Evolutionary conservation across 2,888 invertebrate species (phyloP), one percentile per base, ranked within the genome.

Genomic region (Tenthredo scrophulariae): DNA sequence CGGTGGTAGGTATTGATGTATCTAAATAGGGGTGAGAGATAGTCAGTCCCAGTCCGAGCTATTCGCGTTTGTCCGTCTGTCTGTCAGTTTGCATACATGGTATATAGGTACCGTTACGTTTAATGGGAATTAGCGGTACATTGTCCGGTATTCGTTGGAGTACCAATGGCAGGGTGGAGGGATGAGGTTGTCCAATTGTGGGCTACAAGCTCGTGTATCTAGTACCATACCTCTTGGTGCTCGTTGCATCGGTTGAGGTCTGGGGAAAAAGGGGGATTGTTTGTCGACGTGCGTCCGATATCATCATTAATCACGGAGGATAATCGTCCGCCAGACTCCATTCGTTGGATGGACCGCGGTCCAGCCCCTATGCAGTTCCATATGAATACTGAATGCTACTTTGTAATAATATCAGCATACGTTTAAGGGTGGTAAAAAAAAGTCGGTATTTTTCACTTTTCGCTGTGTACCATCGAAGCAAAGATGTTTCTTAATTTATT

Each of bases 81-180:
- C 22, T 62, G 62, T 26, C 22, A 62, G 62, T 26, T 62, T 62
- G 62, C 62, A 62, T 67, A 33, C 18, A 33, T 67, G 22, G 58
- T 26, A 62, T 26, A 62, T 13, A 22, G 62, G 13, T 13, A 62
- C 13, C 26, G 62, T 88, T 86, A 88, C 89, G 92, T 92, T 93
- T 93, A 92, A 92, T 93, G 90, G 92, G 91, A 93, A 92, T 93
- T 92, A 92, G 91, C 92, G 91, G 91, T 89, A 91, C 89, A 93
- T 93, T 92, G 92, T 92, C 92, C 92, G 6, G 67, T 33, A 67
- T 89, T 90, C 91, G 90, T 89, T 67, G 33, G 29, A 67, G 67
- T 15, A 33, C 15, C 18, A 33, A 33, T 33, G 33, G n/a, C 46
- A 62, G 10, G 26, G 13, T 26, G 26, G 10, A 10, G 26, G 62